Evolutionary conservation across 2,888 invertebrate genomes (phyloP), one percentile per base, ranked within the genome.

Genomic region (Lasioglossum oenotherae): DNA sequence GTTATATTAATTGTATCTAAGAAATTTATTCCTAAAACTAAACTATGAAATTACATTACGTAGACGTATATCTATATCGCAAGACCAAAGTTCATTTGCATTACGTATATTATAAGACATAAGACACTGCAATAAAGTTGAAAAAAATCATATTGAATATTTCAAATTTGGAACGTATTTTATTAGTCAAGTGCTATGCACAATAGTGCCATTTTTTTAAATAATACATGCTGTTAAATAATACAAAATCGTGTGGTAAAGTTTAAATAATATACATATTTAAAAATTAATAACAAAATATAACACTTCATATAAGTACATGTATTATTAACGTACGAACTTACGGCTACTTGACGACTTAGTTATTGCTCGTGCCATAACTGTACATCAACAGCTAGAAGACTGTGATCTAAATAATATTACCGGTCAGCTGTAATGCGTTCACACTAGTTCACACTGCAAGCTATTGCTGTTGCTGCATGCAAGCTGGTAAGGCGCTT

Each of bases 301-400:
- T 23, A 23, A 80, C 8, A 57, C 38, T 53, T 78, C 3, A 23
- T n/a, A 23, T 23, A 44, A 71, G 31, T 53, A 57, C 23, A 57
- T 64, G 67, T 76, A 41, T 69, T 81, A 78, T 41, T 8, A n/a
- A 82, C 10, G 1, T 19, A 67, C 38, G 57, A 79, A 92, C 93
- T 93, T 90, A 93, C 93, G 77, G 77, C 82, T 90, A 78, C 75
- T 88, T 14, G 90, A 85, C 1, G 88, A 78, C 38, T 78, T 88
- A 73, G 88, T 87, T 76, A 91, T 87, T 23, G 84, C 85, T 57
- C 89, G 91, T 86, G 91, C 92, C 93, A 93, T 93, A 87, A 90
- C 90, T 88, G 86, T 88, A 87, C 91, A 89, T 93, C 87, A 89
- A 87, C 87, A 90, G 91, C 86, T 67, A 76, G 57, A n/a, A 35